These are phyloP conservation scores for Drosophila acutilabella DNA, from an alignment of 2,888 invertebrate species.

Conservation along the genomic window DNA sequence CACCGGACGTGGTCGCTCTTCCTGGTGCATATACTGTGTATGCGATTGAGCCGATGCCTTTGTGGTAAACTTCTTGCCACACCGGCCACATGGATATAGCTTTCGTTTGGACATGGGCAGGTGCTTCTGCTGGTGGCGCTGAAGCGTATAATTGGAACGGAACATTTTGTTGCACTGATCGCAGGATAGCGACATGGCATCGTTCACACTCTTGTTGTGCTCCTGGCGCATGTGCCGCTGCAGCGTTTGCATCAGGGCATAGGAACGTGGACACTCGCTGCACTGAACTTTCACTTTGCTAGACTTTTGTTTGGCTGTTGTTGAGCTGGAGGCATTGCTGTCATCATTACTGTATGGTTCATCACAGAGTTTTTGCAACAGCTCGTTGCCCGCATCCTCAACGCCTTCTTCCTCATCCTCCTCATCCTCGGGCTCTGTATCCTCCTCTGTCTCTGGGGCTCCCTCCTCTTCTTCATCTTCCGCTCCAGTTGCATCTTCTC, in stretches of 20 bases:
- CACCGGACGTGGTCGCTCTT: constrained; percentile 84
- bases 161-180: constrained; percentile 60
- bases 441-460: constrained; percentile 2
- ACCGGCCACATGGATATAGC: constrained; percentile 71
- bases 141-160: constrained; percentile 43
- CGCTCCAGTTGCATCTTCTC: neutral
- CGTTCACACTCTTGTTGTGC: constrained; percentile 34
- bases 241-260: constrained; percentile 44
- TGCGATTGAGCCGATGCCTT: constrained; percentile 71
- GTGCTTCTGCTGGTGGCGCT: constrained; percentile 62
- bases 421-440: neutral
- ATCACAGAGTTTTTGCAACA: constrained; percentile 46
- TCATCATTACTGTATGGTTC: constrained; percentile 32
- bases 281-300: constrained; percentile 34
- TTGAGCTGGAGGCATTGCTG: constrained; percentile 14
- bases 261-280: constrained; percentile 49
- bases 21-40: constrained; percentile 81
- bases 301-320: neutral
- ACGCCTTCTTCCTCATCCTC: constrained; percentile 14
- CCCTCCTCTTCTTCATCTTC: constrained; percentile 4
- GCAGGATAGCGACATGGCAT: constrained; percentile 28
- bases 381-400: constrained; percentile 23
- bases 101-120: constrained; percentile 68
- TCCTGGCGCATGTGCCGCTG: constrained; percentile 60
- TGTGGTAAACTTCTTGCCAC: constrained; percentile 82